A percentile compares a stretch with the other conserved stretches of the same genome.
Conservation (phyloP, 2,113 vertebrate species). For the Ursus arctos region DNA sequence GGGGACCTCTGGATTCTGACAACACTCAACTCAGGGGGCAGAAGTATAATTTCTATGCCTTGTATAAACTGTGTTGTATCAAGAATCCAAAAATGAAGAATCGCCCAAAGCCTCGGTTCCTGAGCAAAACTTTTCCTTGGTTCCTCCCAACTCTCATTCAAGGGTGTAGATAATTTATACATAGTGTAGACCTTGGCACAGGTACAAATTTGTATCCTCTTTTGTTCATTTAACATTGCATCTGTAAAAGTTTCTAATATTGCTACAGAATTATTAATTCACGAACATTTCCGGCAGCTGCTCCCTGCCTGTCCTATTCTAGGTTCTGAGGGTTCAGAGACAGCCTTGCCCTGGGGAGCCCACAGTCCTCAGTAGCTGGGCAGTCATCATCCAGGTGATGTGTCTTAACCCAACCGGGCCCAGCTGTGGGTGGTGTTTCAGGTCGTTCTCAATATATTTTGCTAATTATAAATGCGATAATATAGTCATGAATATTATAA, state of each 20-base stretch:
- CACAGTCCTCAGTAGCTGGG: not conserved
- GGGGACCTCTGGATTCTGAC: not conserved
- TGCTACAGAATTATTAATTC: slow-evolving; percentile 46
- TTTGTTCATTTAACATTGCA: slow-evolving; percentile 25
- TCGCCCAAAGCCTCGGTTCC: not conserved
- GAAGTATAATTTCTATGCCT: slow-evolving; percentile 1
- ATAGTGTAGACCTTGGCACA: not conserved
- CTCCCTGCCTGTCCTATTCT: not conserved
- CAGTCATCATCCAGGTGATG: not conserved
- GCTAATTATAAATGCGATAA: slow-evolving; percentile 36
- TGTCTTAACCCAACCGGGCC: not conserved
- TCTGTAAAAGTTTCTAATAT: slow-evolving; percentile 19
- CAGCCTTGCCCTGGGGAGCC: not conserved
- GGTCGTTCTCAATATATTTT: not conserved
- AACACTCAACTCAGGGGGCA: not conserved
- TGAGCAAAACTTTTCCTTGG: not conserved
- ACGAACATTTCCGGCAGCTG: not conserved
- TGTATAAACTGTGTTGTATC: slow-evolving; percentile 7
- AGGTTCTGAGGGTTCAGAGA: not conserved
- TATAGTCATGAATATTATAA: slow-evolving; percentile 3
- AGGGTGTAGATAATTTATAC: not conserved
- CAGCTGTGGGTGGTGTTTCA: not conserved
- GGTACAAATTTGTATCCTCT: not conserved
- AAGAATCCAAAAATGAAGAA: not conserved
- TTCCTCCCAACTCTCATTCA: not conserved